These are phyloP conservation scores for Cassiopea xamachana DNA, from an alignment of 30 jellyfish, hydroid and myxozoan genomes.

Conservation along the genomic window DNA sequence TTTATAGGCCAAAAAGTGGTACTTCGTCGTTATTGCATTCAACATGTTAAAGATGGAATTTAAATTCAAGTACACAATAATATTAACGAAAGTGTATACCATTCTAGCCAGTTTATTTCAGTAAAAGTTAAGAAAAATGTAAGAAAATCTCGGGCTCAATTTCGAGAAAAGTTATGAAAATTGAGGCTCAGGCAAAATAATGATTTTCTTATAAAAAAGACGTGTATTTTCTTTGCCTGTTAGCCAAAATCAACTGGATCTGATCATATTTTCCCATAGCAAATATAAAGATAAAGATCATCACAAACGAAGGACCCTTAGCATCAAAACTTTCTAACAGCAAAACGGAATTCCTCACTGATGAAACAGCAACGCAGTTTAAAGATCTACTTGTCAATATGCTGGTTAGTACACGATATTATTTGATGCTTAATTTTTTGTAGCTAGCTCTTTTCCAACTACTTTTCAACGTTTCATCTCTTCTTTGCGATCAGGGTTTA, in stretches of 20 bases:
- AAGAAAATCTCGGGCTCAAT: too few relatives aligned
- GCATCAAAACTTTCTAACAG: constrained; percentile 32
- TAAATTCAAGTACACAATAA: too few relatives aligned
- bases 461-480: background rate
- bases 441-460: background rate
- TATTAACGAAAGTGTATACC: too few relatives aligned
- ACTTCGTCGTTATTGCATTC: too few relatives aligned
- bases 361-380: constrained; percentile 76
- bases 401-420: constrained; percentile 59
- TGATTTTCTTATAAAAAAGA: too few relatives aligned
- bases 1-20: too few relatives aligned
- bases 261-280: constrained; percentile 20
- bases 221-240: background rate
- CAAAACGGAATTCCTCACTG: constrained; percentile 47
- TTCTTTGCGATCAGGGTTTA: too few relatives aligned
- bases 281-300: constrained; percentile 78
- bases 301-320: constrained; percentile 72
- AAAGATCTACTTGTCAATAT: constrained; percentile 85
- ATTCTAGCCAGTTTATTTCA: too few relatives aligned
- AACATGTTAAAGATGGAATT: too few relatives aligned
- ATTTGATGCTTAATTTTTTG: background rate
- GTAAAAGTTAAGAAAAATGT: too few relatives aligned
- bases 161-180: too few relatives aligned
- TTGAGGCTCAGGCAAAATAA: too few relatives aligned
- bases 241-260: background rate